Conservation (phyloP, 2,888 invertebrate genomes). For the Eupithecia vulgata region DNA sequence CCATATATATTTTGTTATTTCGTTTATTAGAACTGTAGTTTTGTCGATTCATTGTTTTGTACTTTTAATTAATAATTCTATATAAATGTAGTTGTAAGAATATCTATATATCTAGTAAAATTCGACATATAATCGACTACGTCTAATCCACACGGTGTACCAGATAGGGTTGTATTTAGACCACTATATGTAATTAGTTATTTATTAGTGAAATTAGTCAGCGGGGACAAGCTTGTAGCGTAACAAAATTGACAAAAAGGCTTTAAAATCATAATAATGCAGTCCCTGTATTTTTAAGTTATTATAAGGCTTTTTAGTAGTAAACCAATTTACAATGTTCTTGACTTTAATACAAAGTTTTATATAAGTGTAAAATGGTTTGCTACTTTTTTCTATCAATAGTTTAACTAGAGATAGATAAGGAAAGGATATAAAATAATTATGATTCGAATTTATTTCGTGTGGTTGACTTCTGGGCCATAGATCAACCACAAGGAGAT, state of each 20-base stretch:
- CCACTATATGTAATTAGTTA: constrained; percentile 70
- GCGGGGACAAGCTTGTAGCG: constrained; percentile 48
- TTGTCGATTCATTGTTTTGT: neutral
- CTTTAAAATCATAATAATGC: constrained; percentile 51
- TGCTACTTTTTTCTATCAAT: constrained; percentile 55
- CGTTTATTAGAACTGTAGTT: neutral
- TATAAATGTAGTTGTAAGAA: constrained; percentile 4
- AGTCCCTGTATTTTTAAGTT: constrained; percentile 51
- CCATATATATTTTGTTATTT: constrained; percentile 10
- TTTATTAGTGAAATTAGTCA: constrained; percentile 53
- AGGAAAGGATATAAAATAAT: constrained; percentile 37
- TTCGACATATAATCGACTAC: constrained; percentile 28
- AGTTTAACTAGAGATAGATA: constrained; percentile 66
- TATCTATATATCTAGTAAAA: constrained; percentile 22
- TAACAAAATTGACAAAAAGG: constrained; percentile 51
- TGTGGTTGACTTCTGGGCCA: constrained; percentile 47
- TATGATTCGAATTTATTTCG: constrained; percentile 53
- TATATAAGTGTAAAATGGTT: constrained; percentile 28
- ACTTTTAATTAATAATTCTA: neutral
- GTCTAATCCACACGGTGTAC: constrained; percentile 50
- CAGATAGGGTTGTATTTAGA: constrained; percentile 70
- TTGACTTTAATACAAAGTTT: neutral
- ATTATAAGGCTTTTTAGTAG: constrained; percentile 27
- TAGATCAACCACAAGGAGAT: constrained; percentile 27
- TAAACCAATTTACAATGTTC: constrained; percentile 21